Base-by-base conservation (phyloP, 1,140 invertebrate genomes). In the Bombyx mandarina region DNA sequence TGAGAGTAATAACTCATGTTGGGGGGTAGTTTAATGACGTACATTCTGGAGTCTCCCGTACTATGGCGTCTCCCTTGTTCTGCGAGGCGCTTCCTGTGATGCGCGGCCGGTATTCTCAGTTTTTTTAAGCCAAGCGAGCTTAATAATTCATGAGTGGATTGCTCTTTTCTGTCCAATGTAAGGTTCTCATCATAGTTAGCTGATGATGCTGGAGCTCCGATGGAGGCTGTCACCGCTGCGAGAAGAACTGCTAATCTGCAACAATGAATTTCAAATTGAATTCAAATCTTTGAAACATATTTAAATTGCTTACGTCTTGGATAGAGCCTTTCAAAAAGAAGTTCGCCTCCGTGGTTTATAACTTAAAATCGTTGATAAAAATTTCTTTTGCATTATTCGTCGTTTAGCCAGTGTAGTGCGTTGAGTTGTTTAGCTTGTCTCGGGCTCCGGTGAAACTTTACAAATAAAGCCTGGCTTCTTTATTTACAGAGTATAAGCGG, bases 21-120 rank as follows among this genome's bases (percentile, higher is more conserved):
- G 4, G 93, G 93, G 2, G 94, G 94, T 12, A 95, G 86, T 76
- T 95, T 95, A 59, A 95, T 93, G 63, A 95, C 91, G 88, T 92
- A 95, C 89, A 95, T 93, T 77, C 94, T 93, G 45, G 93, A 95
- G 79, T 95, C 94, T 60, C 92, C 92, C 3, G 90, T 90, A 47
- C 90, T 90, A 43, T 91, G 90, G 62, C 93, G 90, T 53, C 90
- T 88, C 57, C 92, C 93, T 82, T 93, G 92, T 52, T 93, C 92
- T 0, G 93, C 92, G 43, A 94, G 71, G 7, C 93, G 89, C 77
- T 94, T 94, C 62, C 93, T 75, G 60, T 87, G 84, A 58, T 89
- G 88, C 1, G 83, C 85, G 8, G 86, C 80, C 6, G 88, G 86
- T 60, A 89, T 72, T 43, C 73, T 74, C 2, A 89, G 70, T 56